Percentiles rank a stretch among this genome's conserved stretches.
These are phyloP conservation scores for Cervus canadensis DNA, from an alignment of 2,113 vertebrate species.

Conservation along the genomic window DNA sequence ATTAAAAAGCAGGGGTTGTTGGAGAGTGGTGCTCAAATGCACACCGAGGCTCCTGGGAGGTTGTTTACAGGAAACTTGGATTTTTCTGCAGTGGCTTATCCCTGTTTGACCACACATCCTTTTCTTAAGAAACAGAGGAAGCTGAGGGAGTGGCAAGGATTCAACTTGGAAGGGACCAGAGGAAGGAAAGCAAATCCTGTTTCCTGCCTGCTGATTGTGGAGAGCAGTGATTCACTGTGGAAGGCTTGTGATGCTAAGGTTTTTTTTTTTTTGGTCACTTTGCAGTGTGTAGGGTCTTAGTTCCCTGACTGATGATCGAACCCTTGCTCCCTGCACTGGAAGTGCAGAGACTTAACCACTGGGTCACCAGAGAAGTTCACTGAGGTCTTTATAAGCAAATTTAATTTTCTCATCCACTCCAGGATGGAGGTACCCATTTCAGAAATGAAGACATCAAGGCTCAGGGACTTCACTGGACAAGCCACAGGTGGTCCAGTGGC, in stretches of 20 bases:
- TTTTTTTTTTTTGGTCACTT: neutral
- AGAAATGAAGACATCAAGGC: neutral
- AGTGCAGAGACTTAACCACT: neutral
- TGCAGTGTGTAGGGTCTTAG: rapidly evolving
- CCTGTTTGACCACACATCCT: neutral
- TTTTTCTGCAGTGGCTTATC: neutral
- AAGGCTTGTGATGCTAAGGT: neutral
- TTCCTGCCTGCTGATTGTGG: neutral
- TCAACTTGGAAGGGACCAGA: rapidly evolving
- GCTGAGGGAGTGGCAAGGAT: neutral
- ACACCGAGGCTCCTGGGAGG: neutral
- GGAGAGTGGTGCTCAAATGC: neutral
- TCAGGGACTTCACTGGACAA: neutral
- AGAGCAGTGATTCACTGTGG: too few species aligned
- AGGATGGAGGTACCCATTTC: neutral
- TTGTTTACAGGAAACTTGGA: neutral
- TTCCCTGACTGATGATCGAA: rapidly evolving
- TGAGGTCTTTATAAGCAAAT: neutral
- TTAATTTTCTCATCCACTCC: neutral
- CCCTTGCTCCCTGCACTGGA: neutral
- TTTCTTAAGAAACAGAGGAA: neutral
- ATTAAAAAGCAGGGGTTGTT: neutral
- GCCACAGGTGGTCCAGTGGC: neutral
- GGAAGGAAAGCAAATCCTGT: neutral
- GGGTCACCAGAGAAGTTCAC: neutral